A percentile compares a stretch with the other conserved stretches of the same genome.
These are phyloP conservation scores for Lasiurus cinereus DNA, from an alignment of 2,113 vertebrate species.

Conservation along the genomic window DNA sequence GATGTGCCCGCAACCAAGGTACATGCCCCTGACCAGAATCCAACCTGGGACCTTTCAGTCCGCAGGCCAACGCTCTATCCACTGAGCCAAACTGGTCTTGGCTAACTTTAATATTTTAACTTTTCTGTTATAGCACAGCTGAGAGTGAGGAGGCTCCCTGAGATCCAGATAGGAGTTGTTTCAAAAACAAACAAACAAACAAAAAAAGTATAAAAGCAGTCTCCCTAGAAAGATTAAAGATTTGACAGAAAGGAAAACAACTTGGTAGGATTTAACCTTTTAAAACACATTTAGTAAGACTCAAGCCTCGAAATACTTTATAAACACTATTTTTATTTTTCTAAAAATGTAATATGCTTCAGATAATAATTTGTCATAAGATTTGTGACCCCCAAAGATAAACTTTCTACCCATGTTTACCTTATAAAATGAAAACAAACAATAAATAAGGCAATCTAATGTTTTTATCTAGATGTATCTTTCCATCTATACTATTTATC, in stretches of 20 bases:
- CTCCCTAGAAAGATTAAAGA: background rate
- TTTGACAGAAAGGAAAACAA: background rate
- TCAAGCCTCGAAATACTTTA: background rate
- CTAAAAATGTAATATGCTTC: background rate
- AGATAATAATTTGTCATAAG: background rate
- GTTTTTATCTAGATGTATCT: background rate
- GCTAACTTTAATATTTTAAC: slow-evolving; percentile 23
- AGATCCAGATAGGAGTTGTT: background rate
- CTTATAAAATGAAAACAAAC: background rate
- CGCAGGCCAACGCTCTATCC: too few relatives aligned
- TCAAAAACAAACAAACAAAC: too few relatives aligned
- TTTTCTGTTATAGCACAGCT: background rate
- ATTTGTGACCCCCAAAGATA: background rate
- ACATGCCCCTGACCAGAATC: too few relatives aligned
- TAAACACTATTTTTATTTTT: background rate
- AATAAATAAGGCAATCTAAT: background rate
- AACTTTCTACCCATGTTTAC: background rate
- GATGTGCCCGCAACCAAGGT: too few relatives aligned
- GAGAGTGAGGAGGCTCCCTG: background rate
- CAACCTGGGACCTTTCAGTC: too few relatives aligned
- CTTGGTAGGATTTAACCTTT: background rate
- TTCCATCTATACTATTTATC: background rate
- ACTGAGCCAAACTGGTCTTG: too few relatives aligned
- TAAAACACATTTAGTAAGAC: background rate
- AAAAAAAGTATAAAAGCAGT: background rate